phyloP scores from a whole-genome alignment of 2,888 invertebrate genomes.

The Lithophane ornitopus region DNA sequence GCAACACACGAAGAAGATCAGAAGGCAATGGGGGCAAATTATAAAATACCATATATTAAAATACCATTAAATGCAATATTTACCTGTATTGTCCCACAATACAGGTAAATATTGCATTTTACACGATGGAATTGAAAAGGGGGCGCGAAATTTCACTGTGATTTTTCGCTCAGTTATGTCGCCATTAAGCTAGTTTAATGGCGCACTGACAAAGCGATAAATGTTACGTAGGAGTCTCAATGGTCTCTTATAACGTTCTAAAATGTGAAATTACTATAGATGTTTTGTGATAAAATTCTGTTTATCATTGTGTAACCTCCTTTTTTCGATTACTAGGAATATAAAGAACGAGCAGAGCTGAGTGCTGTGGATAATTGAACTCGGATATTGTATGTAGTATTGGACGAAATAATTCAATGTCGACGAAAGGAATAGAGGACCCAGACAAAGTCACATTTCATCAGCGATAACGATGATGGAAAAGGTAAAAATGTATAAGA shows the following conservation, averaged over 20 bases:
- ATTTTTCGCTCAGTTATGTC: neutral
- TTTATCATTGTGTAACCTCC: conserved; percentile 27
- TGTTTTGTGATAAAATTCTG: conserved; percentile 28
- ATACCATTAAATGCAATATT: too few relatives aligned
- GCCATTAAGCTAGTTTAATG: conserved; percentile 1
- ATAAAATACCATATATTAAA: too few relatives aligned
- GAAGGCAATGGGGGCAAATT: too few relatives aligned
- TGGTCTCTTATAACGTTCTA: conserved; percentile 1
- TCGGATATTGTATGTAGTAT: too few relatives aligned
- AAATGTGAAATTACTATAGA: conserved; percentile 17
- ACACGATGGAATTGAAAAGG: neutral
- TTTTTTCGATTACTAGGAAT: conserved; percentile 16
- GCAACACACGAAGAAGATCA: neutral
- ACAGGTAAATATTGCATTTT: neutral
- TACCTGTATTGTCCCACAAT: too few relatives aligned
- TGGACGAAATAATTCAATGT: too few relatives aligned
- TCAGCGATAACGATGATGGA: too few relatives aligned
- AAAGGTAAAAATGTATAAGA: too few relatives aligned
- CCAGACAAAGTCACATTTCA: too few relatives aligned
- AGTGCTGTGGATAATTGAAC: too few relatives aligned
- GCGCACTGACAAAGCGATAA: conserved; percentile 27
- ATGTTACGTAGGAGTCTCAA: conserved; percentile 36
- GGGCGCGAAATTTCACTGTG: neutral
- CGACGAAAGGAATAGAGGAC: too few relatives aligned
- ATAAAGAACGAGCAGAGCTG: too few relatives aligned